Percentiles rank a stretch among this genome's conserved stretches.
Evolutionary conservation across 2,888 invertebrate genomes (phyloP).

Genomic region (Nomada fabriciana): DNA sequence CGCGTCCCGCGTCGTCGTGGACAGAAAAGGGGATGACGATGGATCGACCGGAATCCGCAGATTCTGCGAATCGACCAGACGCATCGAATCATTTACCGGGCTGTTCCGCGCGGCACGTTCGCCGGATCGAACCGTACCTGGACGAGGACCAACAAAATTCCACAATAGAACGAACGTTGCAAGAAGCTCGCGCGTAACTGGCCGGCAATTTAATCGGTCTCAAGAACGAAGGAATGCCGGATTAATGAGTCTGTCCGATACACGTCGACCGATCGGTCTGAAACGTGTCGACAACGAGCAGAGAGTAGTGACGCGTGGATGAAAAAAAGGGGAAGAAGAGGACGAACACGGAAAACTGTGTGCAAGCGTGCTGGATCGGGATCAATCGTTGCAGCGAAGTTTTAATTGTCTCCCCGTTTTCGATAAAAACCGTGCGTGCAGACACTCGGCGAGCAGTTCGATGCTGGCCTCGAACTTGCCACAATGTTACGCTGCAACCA

Average conservation of each 20-base stretch:
- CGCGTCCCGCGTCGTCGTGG: slow-evolving; percentile 24
- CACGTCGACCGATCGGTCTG: slow-evolving; percentile 36
- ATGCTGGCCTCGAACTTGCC: slow-evolving; percentile 28
- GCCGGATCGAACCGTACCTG: slow-evolving; percentile 39
- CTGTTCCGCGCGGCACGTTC: slow-evolving; percentile 40
- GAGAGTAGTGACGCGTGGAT: slow-evolving; percentile 17
- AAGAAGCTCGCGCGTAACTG: slow-evolving; percentile 55
- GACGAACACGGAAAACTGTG: slow-evolving; percentile 45
- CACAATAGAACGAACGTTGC: slow-evolving; percentile 45
- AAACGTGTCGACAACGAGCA: slow-evolving; percentile 69
- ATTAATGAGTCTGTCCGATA: slow-evolving; percentile 69
- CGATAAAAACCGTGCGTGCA: slow-evolving; percentile 33
- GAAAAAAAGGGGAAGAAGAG: slow-evolving; percentile 16
- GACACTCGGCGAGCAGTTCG: slow-evolving; percentile 11
- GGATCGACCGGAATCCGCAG: slow-evolving; percentile 58
- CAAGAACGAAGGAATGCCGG: slow-evolving; percentile 44
- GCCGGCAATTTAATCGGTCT: slow-evolving; percentile 52
- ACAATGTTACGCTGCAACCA: slow-evolving; percentile 47
- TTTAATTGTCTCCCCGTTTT: slow-evolving; percentile 64
- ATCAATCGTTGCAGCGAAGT: slow-evolving; percentile 64
- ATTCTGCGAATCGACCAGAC: slow-evolving; percentile 57
- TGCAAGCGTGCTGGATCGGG: slow-evolving; percentile 27
- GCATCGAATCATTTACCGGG: slow-evolving; percentile 42
- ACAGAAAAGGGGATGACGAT: slow-evolving; percentile 53
- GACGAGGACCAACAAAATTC: slow-evolving; percentile 56